phyloP scores from a whole-genome alignment of 2,797 vertebrate genomes.

The Sparidentex hasta region DNA sequence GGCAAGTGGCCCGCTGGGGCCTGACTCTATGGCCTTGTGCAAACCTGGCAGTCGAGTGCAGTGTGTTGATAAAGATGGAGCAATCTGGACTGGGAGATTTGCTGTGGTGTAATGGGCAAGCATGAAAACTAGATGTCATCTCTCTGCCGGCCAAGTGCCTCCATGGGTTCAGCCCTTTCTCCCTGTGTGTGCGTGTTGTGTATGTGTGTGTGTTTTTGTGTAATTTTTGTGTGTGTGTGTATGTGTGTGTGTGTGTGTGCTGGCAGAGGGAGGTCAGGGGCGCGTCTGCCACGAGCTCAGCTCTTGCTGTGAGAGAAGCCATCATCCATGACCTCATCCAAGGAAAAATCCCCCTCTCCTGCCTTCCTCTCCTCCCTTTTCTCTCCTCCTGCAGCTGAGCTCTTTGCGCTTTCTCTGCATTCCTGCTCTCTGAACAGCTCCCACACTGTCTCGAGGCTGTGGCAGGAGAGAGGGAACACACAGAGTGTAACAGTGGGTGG shows the following conservation, averaged over 20 bases:
- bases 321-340: conserved; percentile 84
- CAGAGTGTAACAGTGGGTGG: conserved; percentile 62
- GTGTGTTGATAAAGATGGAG: conserved; percentile 62
- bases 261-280: conserved; percentile 77
- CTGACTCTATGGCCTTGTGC: conserved; percentile 51
- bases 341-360: conserved; percentile 82
- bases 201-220: conserved; percentile 28
- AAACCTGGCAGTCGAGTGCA: conserved; percentile 58
- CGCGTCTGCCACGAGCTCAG: conserved; percentile 78
- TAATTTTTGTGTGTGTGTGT: conserved; percentile 18
- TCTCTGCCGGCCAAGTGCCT: conserved; percentile 52
- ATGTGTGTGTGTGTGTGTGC: conserved; percentile 31
- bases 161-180: conserved; percentile 50
- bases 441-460: conserved; percentile 77
- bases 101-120: conserved; percentile 66
- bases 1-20: conserved; percentile 69
- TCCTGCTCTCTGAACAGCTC: conserved; percentile 82
- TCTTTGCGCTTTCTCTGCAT: conserved; percentile 75
- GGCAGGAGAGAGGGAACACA: conserved; percentile 64
- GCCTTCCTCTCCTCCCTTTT: conserved; percentile 63
- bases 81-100: conserved; percentile 69
- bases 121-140: conserved; percentile 77
- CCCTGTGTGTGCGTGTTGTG: conserved; percentile 12
- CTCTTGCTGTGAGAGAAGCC: conserved; percentile 68
- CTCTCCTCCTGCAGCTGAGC: conserved; percentile 68